Evolutionary conservation across 2,888 invertebrate genomes (phyloP).

Genomic region (Byasa hedistus): DNA sequence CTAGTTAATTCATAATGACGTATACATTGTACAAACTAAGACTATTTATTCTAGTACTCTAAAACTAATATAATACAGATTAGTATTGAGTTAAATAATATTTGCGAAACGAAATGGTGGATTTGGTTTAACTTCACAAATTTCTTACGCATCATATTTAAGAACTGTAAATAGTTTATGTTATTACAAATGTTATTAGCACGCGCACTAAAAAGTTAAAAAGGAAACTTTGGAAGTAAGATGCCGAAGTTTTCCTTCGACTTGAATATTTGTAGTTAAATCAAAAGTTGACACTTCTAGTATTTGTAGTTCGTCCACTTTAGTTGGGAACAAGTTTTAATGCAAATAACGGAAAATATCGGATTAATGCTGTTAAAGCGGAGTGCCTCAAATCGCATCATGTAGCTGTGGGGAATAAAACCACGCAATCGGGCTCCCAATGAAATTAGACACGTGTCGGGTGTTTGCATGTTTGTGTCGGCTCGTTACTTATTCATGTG

Average conservation of each 20-base stretch:
- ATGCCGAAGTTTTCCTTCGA: constrained; percentile 13
- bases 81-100: too few species aligned
- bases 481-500: constrained; percentile 17
- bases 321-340: neutral
- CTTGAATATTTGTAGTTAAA: constrained; percentile 1
- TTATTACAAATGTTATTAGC: neutral
- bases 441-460: constrained; percentile 25
- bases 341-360: constrained; percentile 32
- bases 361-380: constrained; percentile 24
- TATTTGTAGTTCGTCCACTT: neutral
- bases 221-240: constrained; percentile 2
- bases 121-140: neutral
- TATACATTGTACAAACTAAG: too few species aligned
- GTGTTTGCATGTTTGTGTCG: constrained; percentile 12
- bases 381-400: constrained; percentile 13
- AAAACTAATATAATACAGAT: too few species aligned
- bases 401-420: constrained; percentile 20
- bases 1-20: too few species aligned
- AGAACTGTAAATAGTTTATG: neutral
- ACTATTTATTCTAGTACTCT: too few species aligned
- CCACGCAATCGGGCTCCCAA: constrained; percentile 10
- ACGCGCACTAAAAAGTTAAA: constrained; percentile 7
- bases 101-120: too few species aligned
- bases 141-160: neutral
- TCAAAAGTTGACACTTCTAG: neutral